Percentiles rank a stretch among this genome's conserved stretches.
Evolutionary conservation across 1,140 invertebrate genomes (phyloP).

Genomic region (Anastatus disparis): DNA sequence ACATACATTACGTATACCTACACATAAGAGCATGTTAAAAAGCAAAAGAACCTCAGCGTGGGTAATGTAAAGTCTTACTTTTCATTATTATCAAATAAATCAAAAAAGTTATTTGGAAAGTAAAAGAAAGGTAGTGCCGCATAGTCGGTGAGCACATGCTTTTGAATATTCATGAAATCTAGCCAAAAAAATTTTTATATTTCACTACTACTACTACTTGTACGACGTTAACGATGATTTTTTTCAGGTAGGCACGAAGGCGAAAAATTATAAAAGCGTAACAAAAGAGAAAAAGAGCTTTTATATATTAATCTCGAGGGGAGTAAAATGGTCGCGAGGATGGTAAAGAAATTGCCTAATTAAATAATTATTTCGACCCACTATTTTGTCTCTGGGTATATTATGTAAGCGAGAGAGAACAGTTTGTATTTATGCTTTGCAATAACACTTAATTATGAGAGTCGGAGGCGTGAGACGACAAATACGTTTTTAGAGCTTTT

Average conservation of each 20-base stretch:
- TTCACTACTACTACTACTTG: background rate
- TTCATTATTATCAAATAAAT: constrained; percentile 39
- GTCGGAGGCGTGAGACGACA: background rate
- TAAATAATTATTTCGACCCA: constrained; percentile 18
- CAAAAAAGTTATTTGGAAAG: constrained; percentile 17
- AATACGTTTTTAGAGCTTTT: constrained; percentile 12
- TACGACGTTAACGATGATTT: constrained; percentile 3
- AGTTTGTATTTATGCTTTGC: constrained; percentile 4
- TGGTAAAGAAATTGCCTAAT: constrained; percentile 23
- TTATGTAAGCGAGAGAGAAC: background rate
- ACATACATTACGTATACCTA: background rate
- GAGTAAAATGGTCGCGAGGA: no score
- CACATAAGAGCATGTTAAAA: background rate
- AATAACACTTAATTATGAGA: constrained; percentile 33
- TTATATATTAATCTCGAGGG: background rate
- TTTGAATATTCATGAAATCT: constrained; percentile 30
- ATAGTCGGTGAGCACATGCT: background rate
- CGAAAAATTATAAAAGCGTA: background rate
- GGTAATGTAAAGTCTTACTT: constrained; percentile 15
- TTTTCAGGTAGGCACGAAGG: background rate
- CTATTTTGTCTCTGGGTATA: background rate
- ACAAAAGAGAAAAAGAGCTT: background rate
- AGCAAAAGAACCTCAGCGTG: background rate
- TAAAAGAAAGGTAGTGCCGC: no score
- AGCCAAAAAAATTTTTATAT: constrained; percentile 16